A percentile compares a stretch with the other conserved stretches of the same genome.
These are phyloP conservation scores for Diplosoma virens DNA, from an alignment of 23 tunicate species.

Conservation along the genomic window DNA sequence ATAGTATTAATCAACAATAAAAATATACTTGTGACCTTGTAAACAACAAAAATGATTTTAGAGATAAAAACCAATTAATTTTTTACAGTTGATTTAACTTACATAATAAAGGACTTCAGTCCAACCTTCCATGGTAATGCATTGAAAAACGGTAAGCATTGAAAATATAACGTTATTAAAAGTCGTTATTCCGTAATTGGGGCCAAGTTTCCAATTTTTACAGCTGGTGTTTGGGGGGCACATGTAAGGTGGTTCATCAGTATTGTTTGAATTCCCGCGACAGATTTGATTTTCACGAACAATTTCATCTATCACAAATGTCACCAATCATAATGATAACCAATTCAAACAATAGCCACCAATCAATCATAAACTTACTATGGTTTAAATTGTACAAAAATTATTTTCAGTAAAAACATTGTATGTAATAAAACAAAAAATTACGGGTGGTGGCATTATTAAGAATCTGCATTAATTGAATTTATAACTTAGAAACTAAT, in stretches of 20 bases:
- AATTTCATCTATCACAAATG: slow-evolving; percentile 1
- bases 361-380: too few species aligned
- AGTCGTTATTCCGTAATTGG: slow-evolving; percentile 96
- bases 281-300: slow-evolving; percentile 77
- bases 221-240: slow-evolving; percentile 67
- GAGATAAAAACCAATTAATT: too few species aligned
- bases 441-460: too few species aligned
- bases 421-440: too few species aligned
- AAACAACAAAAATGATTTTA: too few species aligned
- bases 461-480: too few species aligned
- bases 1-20: too few species aligned
- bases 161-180: slow-evolving; percentile 95
- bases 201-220: slow-evolving; percentile 70
- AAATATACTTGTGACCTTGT: too few species aligned
- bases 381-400: too few species aligned
- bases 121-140: slow-evolving; percentile 99
- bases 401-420: too few species aligned
- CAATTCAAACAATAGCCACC: background rate
- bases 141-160: slow-evolving; percentile 99
- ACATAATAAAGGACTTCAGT: slow-evolving; percentile 98
- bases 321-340: background rate
- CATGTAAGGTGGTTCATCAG: slow-evolving; percentile 13
- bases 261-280: background rate
- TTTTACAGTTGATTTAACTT: too few species aligned
- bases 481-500: too few species aligned